Evolutionary conservation across 2,888 invertebrate species (phyloP).

Genomic region (Drosophila lutescens): DNA sequence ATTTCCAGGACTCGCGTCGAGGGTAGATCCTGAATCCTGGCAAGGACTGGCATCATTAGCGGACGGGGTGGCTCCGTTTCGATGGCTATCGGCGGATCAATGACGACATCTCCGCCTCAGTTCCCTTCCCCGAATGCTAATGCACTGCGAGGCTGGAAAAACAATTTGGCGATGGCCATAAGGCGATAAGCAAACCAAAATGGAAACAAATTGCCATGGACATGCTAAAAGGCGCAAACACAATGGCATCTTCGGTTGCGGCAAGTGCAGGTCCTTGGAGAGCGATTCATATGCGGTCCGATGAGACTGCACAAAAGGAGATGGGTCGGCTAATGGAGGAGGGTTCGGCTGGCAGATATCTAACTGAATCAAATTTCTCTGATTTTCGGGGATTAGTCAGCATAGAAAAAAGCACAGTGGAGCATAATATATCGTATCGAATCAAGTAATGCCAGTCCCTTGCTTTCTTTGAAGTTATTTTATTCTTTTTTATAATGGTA

Average conservation of each 20-base stretch:
- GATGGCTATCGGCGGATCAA: constrained; percentile 74
- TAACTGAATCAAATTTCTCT: constrained; percentile 1
- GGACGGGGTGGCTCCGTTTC: constrained; percentile 68
- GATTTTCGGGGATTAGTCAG: constrained; percentile 14
- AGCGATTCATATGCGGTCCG: constrained; percentile 58
- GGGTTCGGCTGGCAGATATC: constrained; percentile 3
- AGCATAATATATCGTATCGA: neutral
- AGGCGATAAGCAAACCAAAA: constrained; percentile 74
- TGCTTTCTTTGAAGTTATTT: neutral
- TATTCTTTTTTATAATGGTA: no score
- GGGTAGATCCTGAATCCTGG: constrained; percentile 31
- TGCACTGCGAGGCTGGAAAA: constrained; percentile 56
- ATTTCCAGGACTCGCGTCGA: constrained; percentile 36
- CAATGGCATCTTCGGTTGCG: constrained; percentile 53
- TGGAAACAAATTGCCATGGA: constrained; percentile 76
- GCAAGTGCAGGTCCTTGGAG: constrained; percentile 76
- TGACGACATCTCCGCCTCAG: constrained; percentile 63
- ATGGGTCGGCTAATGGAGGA: constrained; percentile 6
- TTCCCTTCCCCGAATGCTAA: constrained; percentile 60
- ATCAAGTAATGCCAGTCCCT: neutral
- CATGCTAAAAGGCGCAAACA: constrained; percentile 62
- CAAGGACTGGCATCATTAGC: constrained; percentile 63
- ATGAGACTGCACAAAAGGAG: constrained; percentile 43
- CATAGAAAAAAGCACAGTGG: constrained; percentile 2
- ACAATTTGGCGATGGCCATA: constrained; percentile 71